Evolutionary conservation across 2,797 vertebrate species (phyloP).

Genomic region (Premnoplex brunnescens): DNA sequence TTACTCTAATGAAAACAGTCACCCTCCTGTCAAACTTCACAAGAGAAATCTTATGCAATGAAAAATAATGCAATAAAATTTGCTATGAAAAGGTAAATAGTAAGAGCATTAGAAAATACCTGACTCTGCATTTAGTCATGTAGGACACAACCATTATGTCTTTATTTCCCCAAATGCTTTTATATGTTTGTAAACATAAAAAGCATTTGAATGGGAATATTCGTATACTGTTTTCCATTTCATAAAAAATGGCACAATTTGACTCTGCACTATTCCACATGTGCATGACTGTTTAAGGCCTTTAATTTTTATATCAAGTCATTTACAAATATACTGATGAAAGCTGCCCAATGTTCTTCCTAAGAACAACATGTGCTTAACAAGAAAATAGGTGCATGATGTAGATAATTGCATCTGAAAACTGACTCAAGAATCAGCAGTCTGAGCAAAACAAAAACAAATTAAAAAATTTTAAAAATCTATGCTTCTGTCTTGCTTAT

Average conservation of each 20-base stretch:
- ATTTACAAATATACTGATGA: neutral
- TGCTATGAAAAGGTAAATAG: neutral
- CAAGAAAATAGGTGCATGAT: neutral
- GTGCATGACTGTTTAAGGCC: neutral
- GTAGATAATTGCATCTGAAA: neutral
- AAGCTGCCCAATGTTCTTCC: neutral
- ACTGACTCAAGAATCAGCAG: neutral
- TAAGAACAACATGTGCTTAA: neutral
- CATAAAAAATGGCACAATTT: neutral
- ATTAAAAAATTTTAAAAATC: rapidly evolving
- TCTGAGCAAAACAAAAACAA: neutral
- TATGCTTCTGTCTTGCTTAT: neutral
- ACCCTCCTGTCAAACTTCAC: neutral
- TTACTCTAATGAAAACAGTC: neutral
- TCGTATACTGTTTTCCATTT: neutral
- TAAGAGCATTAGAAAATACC: neutral
- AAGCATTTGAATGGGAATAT: neutral
- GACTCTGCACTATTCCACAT: neutral
- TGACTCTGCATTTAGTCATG: neutral
- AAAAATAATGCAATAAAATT: neutral
- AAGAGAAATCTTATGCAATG: neutral
- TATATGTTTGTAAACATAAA: neutral
- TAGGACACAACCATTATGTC: neutral
- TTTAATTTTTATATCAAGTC: neutral
- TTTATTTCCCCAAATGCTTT: neutral